phyloP scores from a whole-genome alignment of 2,797 vertebrate genomes.

The Artibeus jamaicensis region DNA sequence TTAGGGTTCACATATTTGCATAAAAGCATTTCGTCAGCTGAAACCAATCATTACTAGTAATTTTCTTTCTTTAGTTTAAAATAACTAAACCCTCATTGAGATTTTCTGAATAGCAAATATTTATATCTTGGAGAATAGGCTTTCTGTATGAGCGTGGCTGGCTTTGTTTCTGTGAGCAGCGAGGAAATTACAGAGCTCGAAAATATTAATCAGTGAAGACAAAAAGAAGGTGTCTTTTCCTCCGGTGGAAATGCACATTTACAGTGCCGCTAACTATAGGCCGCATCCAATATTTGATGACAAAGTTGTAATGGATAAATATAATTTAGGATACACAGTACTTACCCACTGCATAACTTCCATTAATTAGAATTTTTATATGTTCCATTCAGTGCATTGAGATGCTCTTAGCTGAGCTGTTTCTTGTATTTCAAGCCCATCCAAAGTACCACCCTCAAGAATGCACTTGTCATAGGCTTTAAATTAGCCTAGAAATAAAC shows the following conservation, averaged over 20 bases:
- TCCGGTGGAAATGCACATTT: slow-evolving; percentile 86
- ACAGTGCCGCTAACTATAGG: slow-evolving; percentile 83
- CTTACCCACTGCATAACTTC: slow-evolving; percentile 72
- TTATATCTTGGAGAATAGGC: slow-evolving; percentile 92
- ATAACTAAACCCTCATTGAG: slow-evolving; percentile 92
- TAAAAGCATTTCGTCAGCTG: slow-evolving; percentile 98
- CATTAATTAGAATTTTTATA: slow-evolving; percentile 71
- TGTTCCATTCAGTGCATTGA: slow-evolving; percentile 55
- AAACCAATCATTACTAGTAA: slow-evolving; percentile 98
- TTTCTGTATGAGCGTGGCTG: slow-evolving; percentile 87
- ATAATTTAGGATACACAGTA: slow-evolving; percentile 81
- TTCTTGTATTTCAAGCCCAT: slow-evolving; percentile 23
- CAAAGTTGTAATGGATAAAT: slow-evolving; percentile 86
- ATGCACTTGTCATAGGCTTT: not conserved
- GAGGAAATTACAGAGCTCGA: slow-evolving; percentile 88
- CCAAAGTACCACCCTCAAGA: not conserved
- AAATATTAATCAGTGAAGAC: slow-evolving; percentile 88
- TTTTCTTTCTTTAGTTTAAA: slow-evolving; percentile 95
- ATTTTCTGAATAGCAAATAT: slow-evolving; percentile 96
- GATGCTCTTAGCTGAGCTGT: slow-evolving; percentile 47
- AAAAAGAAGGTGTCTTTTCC: slow-evolving; percentile 86
- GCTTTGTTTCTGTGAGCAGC: slow-evolving; percentile 86
- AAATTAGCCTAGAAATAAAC: slow-evolving; percentile 2
- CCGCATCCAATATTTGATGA: slow-evolving; percentile 86
- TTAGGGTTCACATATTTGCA: slow-evolving; percentile 96